These are phyloP conservation scores for Hemithea aestivaria DNA, from an alignment of 2,888 invertebrate species.

Conservation along the genomic window DNA sequence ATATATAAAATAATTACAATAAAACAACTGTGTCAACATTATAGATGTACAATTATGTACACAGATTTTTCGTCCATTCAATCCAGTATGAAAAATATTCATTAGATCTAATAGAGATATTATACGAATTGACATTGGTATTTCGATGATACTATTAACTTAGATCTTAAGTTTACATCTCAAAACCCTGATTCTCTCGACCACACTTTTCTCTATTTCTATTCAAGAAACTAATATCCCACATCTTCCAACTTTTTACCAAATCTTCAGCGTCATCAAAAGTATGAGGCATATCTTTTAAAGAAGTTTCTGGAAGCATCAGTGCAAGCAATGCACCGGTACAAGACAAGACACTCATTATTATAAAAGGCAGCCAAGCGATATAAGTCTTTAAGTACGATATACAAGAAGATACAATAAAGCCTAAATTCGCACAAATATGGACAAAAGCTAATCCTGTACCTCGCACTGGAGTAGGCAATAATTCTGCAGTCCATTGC, in stretches of 20 bases:
- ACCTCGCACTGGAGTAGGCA: constrained; percentile 51
- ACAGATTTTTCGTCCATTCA: too few species aligned
- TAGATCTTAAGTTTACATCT: too few species aligned
- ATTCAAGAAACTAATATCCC: constrained; percentile 44
- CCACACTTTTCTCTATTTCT: constrained; percentile 22
- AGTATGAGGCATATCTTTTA: constrained; percentile 56
- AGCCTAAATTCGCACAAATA: constrained; percentile 45
- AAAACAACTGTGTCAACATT: too few species aligned
- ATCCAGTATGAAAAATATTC: too few species aligned
- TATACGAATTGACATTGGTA: too few species aligned
- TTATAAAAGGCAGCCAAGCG: constrained; percentile 49
- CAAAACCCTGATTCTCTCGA: constrained; percentile 26
- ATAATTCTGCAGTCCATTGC: constrained; percentile 52
- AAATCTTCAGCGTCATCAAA: constrained; percentile 57
- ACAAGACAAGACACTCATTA: constrained; percentile 34
- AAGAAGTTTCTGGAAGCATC: constrained; percentile 56
- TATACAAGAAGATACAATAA: constrained; percentile 50
- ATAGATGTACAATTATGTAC: too few species aligned
- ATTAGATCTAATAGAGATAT: too few species aligned
- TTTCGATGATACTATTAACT: too few species aligned
- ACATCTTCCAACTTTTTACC: constrained; percentile 38
- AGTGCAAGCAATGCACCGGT: constrained; percentile 39
- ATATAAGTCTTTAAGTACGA: constrained; percentile 48
- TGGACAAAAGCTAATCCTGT: constrained; percentile 46
- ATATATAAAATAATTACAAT: too few species aligned